These are phyloP conservation scores for Odontothrips loti DNA, from an alignment of 2,888 invertebrate species.

Conservation along the genomic window DNA sequence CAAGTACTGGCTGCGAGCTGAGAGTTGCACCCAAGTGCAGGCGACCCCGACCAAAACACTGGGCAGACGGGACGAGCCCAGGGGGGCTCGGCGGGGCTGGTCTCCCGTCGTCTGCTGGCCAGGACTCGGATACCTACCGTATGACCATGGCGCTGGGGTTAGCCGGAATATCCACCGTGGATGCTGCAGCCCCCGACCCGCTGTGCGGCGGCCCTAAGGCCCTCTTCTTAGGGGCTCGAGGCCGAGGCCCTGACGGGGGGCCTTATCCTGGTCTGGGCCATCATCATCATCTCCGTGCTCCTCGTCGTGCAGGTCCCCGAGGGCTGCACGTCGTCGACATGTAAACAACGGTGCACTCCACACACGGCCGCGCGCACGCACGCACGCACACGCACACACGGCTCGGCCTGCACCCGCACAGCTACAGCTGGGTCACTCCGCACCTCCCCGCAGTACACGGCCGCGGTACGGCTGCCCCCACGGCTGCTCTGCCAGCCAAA, in stretches of 20 bases:
- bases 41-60: conserved; percentile 20
- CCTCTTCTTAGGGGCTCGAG: too few species aligned
- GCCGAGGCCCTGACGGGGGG: not conserved
- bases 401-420: not conserved
- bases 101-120: not conserved
- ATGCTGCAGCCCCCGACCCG: not conserved
- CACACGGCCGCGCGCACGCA: not conserved
- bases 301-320: not conserved
- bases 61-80: not conserved
- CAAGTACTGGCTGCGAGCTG: not conserved
- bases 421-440: not conserved
- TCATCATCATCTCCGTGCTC: not conserved
- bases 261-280: not conserved
- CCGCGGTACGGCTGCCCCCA: too few species aligned
- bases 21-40: not conserved
- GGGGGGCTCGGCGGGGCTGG: not conserved
- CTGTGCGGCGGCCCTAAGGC: not conserved
- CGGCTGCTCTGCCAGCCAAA: too few species aligned
- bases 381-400: not conserved
- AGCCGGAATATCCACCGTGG: not conserved
- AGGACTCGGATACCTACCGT: not conserved
- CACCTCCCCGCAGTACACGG: too few species aligned
- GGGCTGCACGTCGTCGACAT: not conserved
- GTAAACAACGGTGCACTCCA: not conserved
- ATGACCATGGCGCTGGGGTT: conserved; percentile 21